These are phyloP conservation scores for Onychostruthus taczanowskii DNA, from an alignment of 2,113 vertebrate genomes.

Conservation along the genomic window DNA sequence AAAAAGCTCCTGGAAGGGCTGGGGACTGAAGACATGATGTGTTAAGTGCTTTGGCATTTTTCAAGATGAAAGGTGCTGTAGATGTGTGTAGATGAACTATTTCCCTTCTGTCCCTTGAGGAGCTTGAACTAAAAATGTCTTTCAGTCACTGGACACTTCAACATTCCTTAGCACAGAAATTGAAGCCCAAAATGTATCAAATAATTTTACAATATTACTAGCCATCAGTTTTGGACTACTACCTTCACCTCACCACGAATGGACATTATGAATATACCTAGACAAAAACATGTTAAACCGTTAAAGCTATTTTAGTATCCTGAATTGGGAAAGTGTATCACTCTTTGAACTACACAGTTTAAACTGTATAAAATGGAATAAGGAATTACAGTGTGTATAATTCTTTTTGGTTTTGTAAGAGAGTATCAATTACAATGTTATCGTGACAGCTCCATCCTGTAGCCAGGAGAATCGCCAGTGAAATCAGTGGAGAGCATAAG, in stretches of 20 bases:
- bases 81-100: background rate
- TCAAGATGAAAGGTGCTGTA: background rate
- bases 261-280: background rate
- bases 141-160: background rate
- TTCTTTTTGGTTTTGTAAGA: background rate
- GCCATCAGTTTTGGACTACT: background rate
- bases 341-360: background rate
- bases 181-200: background rate
- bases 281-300: background rate
- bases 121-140: background rate
- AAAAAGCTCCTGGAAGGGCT: background rate
- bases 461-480: background rate
- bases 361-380: background rate
- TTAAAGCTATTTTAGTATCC: background rate
- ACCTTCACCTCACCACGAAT: background rate
- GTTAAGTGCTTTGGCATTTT: background rate
- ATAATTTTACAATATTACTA: background rate
- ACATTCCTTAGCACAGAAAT: background rate
- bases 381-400: accelerated
- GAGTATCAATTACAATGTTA: background rate
- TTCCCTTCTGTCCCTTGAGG: background rate
- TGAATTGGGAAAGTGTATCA: background rate
- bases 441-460: background rate
- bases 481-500: accelerated
- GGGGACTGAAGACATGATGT: background rate